phyloP scores from a whole-genome alignment of 35 echinoderm and acorn worm species.

The Heliocidaris tuberculata region DNA sequence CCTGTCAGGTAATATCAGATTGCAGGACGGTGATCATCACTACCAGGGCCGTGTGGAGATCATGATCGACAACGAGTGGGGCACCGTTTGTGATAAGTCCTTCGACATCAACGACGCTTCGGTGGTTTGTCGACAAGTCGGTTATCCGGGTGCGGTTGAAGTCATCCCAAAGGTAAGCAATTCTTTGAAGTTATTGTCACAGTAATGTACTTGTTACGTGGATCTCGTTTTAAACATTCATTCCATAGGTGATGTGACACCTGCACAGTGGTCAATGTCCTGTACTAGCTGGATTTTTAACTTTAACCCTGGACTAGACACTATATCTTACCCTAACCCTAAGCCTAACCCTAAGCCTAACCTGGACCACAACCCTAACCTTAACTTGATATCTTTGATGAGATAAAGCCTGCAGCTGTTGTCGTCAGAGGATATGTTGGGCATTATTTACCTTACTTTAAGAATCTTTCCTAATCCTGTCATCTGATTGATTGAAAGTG shows the following conservation, averaged over 20 bases:
- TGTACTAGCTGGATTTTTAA: background rate
- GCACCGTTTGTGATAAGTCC: slow-evolving; percentile 23
- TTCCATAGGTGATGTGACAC: background rate
- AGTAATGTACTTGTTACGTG: background rate
- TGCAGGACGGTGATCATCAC: background rate
- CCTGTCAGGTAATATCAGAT: background rate
- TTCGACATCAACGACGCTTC: slow-evolving; percentile 25
- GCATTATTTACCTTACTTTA: too few species aligned
- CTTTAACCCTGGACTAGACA: too few species aligned
- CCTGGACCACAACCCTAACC: too few species aligned
- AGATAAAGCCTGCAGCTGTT: background rate
- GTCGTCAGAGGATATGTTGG: background rate
- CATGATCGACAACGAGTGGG: slow-evolving; percentile 29
- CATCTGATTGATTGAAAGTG: too few species aligned
- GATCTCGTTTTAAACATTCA: background rate
- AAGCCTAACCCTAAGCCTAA: too few species aligned
- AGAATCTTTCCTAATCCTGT: too few species aligned
- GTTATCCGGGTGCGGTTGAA: slow-evolving; percentile 31
- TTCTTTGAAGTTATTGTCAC: background rate
- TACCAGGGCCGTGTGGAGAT: slow-evolving; percentile 33
- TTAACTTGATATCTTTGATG: background rate
- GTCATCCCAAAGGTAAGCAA: background rate
- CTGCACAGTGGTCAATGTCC: background rate
- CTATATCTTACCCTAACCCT: background rate
- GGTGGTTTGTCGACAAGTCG: slow-evolving; percentile 33